phyloP scores from a whole-genome alignment of 2,888 invertebrate species.

The Tillus elongatus region DNA sequence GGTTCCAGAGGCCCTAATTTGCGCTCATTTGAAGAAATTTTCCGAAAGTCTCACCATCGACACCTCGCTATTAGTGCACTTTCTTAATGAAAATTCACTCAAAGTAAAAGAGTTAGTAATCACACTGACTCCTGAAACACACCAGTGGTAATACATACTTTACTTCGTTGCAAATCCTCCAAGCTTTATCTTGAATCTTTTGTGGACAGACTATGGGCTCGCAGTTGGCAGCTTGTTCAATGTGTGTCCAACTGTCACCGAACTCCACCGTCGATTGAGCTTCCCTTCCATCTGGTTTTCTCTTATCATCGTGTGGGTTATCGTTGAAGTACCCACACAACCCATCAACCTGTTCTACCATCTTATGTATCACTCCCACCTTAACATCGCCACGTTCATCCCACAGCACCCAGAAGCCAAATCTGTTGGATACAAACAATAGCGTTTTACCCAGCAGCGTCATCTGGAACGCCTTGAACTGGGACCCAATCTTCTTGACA shows the following conservation, averaged over 20 bases:
- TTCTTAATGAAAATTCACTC: no score
- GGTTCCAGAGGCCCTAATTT: no score
- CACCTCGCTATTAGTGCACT: no score
- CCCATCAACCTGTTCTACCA: slow-evolving; percentile 60
- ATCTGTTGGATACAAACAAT: slow-evolving; percentile 57
- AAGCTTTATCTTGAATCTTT: slow-evolving; percentile 53
- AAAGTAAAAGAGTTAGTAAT: no score
- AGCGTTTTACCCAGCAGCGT: slow-evolving; percentile 59
- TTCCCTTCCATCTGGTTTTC: slow-evolving; percentile 56
- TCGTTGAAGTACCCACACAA: slow-evolving; percentile 73
- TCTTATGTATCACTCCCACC: slow-evolving; percentile 58
- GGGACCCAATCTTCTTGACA: slow-evolving; percentile 52
- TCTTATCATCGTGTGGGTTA: slow-evolving; percentile 56
- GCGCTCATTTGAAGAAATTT: no score
- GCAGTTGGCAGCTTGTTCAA: slow-evolving; percentile 45
- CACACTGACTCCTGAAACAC: no score
- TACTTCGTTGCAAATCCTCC: slow-evolving; percentile 59
- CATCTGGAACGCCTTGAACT: slow-evolving; percentile 56
- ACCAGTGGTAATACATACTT: slow-evolving; percentile 47
- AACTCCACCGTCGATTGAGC: slow-evolving; percentile 60
- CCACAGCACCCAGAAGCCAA: slow-evolving; percentile 67
- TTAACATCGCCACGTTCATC: slow-evolving; percentile 53
- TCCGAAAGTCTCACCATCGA: no score
- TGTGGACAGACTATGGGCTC: slow-evolving; percentile 53
- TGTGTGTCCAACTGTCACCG: slow-evolving; percentile 66